These are phyloP conservation scores for Patella ulyssiponensis DNA, from an alignment of 2,888 invertebrate genomes.

Conservation along the genomic window DNA sequence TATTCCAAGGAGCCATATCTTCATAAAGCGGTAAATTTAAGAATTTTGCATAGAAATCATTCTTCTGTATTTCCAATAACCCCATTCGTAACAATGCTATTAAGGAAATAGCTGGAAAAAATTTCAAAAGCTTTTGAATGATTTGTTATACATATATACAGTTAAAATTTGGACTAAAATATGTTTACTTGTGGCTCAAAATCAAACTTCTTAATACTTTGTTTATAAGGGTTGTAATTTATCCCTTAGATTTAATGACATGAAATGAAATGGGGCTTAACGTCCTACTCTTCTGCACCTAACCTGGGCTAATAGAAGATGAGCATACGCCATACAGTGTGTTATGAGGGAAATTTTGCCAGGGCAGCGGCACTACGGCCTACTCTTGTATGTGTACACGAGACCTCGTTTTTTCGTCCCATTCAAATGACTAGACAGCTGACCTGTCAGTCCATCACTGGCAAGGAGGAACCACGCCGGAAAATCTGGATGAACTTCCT, in stretches of 20 bases:
- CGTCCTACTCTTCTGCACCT: too few relatives aligned
- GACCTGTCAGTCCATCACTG: too few relatives aligned
- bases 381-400: too few relatives aligned
- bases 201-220: not conserved
- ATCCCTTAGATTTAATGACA: not conserved
- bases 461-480: too few relatives aligned
- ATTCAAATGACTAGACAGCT: too few relatives aligned
- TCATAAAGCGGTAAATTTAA: slow-evolving; percentile 39
- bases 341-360: too few relatives aligned
- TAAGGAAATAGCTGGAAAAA: slow-evolving; percentile 34
- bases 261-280: too few relatives aligned
- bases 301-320: too few relatives aligned
- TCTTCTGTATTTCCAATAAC: slow-evolving; percentile 28
- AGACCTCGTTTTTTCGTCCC: too few relatives aligned
- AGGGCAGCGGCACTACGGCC: too few relatives aligned
- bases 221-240: not conserved
- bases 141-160: not conserved
- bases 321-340: too few relatives aligned
- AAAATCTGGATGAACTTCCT: too few relatives aligned
- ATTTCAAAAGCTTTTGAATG: not conserved
- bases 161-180: not conserved
- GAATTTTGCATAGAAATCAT: slow-evolving; percentile 35
- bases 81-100: slow-evolving; percentile 42
- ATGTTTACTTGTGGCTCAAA: not conserved
- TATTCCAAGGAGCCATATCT: slow-evolving; percentile 48